phyloP scores from a whole-genome alignment of 2,797 vertebrate genomes.

The Ctenosaura bakeri region DNA sequence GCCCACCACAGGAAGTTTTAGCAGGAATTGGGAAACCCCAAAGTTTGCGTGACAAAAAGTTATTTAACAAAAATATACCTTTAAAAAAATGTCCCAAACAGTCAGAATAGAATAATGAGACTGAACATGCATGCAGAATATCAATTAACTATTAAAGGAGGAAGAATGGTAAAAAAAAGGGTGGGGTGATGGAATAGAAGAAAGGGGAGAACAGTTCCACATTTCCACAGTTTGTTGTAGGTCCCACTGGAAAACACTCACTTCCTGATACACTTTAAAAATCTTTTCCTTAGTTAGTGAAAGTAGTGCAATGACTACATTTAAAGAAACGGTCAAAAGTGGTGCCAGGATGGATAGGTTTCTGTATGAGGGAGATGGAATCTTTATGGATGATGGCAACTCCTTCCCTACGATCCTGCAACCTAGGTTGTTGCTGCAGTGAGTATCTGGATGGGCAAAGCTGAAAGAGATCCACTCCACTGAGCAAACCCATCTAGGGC shows the following conservation, averaged over 20 bases:
- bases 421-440: too few species aligned
- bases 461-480: too few species aligned
- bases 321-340: too few species aligned
- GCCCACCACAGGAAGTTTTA: not conserved
- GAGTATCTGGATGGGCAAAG: too few species aligned
- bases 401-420: too few species aligned
- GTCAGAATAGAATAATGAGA: not conserved
- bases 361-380: too few species aligned
- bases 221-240: not conserved
- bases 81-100: not conserved
- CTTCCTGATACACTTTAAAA: too few species aligned
- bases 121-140: not conserved
- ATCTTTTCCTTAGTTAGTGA: too few species aligned
- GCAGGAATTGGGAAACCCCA: not conserved
- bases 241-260: not conserved
- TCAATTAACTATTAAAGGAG: not conserved
- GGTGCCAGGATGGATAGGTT: too few species aligned
- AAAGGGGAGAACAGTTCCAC: not conserved
- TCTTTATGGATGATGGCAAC: too few species aligned
- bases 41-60: not conserved
- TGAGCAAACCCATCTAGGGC: too few species aligned
- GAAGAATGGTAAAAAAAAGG: not conserved
- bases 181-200: not conserved
- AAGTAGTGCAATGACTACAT: too few species aligned
- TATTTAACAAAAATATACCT: not conserved